Evolutionary conservation across 2,797 vertebrate species (phyloP), one percentile per base, ranked within the genome.

Genomic region (Clarias laeviceps): DNA sequence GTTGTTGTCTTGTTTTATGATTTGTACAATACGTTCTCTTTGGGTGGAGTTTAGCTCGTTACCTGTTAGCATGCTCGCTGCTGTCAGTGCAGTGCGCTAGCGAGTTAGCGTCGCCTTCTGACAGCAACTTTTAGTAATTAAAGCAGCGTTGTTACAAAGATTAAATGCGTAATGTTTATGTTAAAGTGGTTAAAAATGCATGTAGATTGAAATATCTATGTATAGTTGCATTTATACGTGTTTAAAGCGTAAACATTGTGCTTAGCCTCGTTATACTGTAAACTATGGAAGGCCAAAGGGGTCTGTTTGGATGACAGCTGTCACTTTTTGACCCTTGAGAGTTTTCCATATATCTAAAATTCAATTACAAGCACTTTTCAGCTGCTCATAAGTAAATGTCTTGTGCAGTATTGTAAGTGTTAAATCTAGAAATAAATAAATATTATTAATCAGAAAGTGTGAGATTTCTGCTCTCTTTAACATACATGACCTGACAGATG

Each of bases 61-160:
- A 61, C 54, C 65, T n/a, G 40, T 50, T 57, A 32, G 64, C 50
- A n/a, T 45, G 82, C 20, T 62, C 24, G 9, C 17, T 12, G 8
- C 66, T 69, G 50, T 82, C 32, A 12, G 57, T 61, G 57, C n/a
- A 34, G 32, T 62, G 22, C 37, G 57, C 18, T 79, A 82, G 80
- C 64, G 11, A 7, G 62, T 69, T 82, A 82, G 64, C 45, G 17
- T 68, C 18, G 5, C 14, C 57, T 79, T 24, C 76, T 79, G 32
- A 79, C 57, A 32, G 5, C 20, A 22, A 81, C 17, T 3, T 68
- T 1, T 22, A 45, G 7, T 29, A 4, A 32, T 22, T 14, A 68
- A 59, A 80, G 5, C 14, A 22, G 6, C 9, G 1, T 32, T 50
- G 17, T 40, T 37, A 3, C 7, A 37, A 11, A 79, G 2, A 56